Conservation (phyloP, 1,140 invertebrate species). For the Zaprionus capensis region DNA sequence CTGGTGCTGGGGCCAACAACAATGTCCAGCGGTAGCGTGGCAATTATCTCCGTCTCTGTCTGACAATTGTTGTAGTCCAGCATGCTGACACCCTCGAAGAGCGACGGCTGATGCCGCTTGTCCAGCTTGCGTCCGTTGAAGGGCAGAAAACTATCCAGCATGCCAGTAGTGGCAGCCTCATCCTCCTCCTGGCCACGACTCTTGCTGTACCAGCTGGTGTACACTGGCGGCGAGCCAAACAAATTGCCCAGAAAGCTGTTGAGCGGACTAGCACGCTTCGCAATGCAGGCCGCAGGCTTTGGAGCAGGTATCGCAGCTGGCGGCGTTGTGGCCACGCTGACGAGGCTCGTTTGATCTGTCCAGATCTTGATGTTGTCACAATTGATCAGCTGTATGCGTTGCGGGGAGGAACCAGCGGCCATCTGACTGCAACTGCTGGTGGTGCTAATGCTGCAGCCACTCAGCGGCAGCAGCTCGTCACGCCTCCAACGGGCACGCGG, state of each 20-base stretch:
- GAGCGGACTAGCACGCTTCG: constrained; percentile 54
- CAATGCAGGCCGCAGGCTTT: neutral
- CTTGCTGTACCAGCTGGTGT: constrained; percentile 70
- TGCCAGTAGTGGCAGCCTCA: constrained; percentile 19
- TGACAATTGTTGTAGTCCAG: constrained; percentile 51
- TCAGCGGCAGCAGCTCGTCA: constrained; percentile 7
- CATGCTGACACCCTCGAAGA: constrained; percentile 86
- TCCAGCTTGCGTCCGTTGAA: constrained; percentile 86
- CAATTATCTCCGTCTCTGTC: constrained; percentile 44
- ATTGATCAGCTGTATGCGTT: constrained; percentile 72
- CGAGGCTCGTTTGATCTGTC: constrained; percentile 63
- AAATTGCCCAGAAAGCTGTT: constrained; percentile 65
- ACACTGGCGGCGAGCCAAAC: constrained; percentile 65
- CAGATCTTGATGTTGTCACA: constrained; percentile 82
- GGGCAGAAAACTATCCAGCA: constrained; percentile 75
- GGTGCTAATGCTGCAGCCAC: constrained; percentile 41
- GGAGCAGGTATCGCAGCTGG: constrained; percentile 2
- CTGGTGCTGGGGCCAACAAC: neutral
- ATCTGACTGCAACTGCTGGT: constrained; percentile 41
- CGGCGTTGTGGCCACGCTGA: neutral
- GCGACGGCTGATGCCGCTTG: constrained; percentile 86
- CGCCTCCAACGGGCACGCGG: constrained; percentile 13
- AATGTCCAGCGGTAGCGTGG: constrained; percentile 69
- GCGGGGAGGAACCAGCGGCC: constrained; percentile 6
- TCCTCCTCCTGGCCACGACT: constrained; percentile 43